phyloP scores from a whole-genome alignment of 1,140 invertebrate species.

The Diorhabda sublineata region DNA sequence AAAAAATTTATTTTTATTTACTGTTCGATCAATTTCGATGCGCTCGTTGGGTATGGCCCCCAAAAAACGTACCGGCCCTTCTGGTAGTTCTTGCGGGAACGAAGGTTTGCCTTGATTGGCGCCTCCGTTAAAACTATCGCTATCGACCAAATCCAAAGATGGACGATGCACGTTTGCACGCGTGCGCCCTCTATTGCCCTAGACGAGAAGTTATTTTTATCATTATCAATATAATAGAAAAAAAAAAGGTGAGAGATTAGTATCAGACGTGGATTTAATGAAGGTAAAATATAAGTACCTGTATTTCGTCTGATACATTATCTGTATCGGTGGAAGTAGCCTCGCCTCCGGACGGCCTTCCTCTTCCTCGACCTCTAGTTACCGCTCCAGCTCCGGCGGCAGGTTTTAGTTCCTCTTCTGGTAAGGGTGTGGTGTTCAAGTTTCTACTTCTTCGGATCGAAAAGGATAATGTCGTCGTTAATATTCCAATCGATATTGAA shows the following conservation, averaged over 20 bases:
- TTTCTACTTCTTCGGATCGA: constrained; percentile 53
- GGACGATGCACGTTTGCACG: constrained; percentile 57
- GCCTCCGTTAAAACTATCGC: constrained; percentile 69
- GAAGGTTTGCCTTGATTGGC: constrained; percentile 44
- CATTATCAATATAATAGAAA: too few species aligned
- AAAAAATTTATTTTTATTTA: constrained; percentile 25
- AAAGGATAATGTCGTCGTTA: too few species aligned
- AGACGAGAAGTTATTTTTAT: constrained; percentile 10
- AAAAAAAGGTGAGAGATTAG: too few species aligned
- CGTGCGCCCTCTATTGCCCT: constrained; percentile 41
- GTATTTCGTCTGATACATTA: constrained; percentile 42
- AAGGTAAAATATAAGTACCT: constrained; percentile 27
- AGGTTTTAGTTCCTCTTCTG: constrained; percentile 45
- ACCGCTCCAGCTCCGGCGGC: constrained; percentile 25
- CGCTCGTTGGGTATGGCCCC: constrained; percentile 57
- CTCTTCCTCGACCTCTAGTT: constrained; percentile 49
- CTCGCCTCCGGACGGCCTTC: constrained; percentile 41
- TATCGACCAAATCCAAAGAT: constrained; percentile 72
- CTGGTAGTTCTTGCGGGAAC: constrained; percentile 51
- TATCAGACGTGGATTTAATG: too few species aligned
- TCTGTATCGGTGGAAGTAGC: constrained; percentile 30
- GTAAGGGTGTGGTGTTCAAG: constrained; percentile 48
- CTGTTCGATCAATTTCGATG: constrained; percentile 42
- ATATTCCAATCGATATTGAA: too few species aligned
- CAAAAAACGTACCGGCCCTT: constrained; percentile 55